These are phyloP conservation scores for Trinorchestia longiramus DNA, from an alignment of 1,140 invertebrate species.

Conservation along the genomic window DNA sequence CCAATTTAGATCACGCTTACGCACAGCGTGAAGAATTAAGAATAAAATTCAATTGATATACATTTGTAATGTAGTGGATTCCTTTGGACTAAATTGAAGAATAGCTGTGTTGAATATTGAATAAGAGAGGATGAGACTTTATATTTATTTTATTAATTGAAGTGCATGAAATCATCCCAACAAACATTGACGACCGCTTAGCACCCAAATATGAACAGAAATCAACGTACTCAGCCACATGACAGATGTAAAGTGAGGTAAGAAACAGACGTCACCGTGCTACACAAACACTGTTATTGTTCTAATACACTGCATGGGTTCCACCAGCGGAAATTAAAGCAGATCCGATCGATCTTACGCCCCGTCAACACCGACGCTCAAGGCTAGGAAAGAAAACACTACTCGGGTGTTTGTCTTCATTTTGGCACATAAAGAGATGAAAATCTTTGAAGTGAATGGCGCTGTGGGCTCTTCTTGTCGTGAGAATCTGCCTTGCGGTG, in stretches of 20 bases:
- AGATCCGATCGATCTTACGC: slow-evolving; percentile 39
- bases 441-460: neutral
- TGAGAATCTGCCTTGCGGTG: neutral
- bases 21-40: neutral
- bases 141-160: neutral
- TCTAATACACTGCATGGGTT: slow-evolving; percentile 3
- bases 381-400: neutral
- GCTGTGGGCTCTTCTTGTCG: neutral
- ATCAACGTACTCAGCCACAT: neutral
- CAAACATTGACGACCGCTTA: neutral
- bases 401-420: neutral
- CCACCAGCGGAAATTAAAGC: slow-evolving; percentile 28
- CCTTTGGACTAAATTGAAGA: neutral
- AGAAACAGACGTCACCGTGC: neutral
- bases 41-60: neutral
- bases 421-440: neutral
- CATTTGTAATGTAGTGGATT: neutral
- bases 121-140: neutral
- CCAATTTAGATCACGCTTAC: neutral
- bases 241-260: neutral
- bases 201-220: neutral
- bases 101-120: neutral
- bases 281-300: slow-evolving; percentile 17
- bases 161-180: neutral
- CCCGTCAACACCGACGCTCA: slow-evolving; percentile 25